Evolutionary conservation across 2,888 invertebrate genomes (phyloP), one percentile per base, ranked within the genome.

Genomic region (Carabus problematicus): DNA sequence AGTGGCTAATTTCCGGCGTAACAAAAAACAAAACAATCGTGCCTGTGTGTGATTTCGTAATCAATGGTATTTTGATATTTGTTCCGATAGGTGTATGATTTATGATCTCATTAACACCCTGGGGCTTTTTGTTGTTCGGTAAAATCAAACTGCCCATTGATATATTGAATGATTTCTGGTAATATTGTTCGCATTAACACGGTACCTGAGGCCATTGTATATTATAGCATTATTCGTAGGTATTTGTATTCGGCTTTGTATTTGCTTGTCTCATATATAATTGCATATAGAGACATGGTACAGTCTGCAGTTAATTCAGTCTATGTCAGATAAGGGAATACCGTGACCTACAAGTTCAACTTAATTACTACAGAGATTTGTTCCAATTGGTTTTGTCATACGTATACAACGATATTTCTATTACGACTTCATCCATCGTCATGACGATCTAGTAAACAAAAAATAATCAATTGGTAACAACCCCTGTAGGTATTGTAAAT

Each of bases 1-100:
- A n/a, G n/a, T n/a, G n/a, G 45, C 67, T 60, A 67, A 67, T 67
- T 67, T 67, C 67, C 67, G 67, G 41, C 60, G n/a, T n/a, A n/a
- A n/a, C n/a, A n/a, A n/a, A 49, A 67, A 60, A 63, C 60, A 67
- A 58, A 49, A 56, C 49, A 66, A 47, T 59, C 58, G 59, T 40
- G 56, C 66, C 29, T 29, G 29, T 29, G 29, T 29, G 29, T 47
- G 58, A 66, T 66, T 59, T 47, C 59, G 58, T 66, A 66, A 66
- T 66, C 66, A 59, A 18, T 16, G 40, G 47, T 49, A 29, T 49
- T 58, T 66, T 59, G 66, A 66, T 66, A 66, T 58, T 47, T 40
- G 55, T 47, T 45, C 60, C 60, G 3, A 1, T 40, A 62, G 54
- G 52, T 59, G 52, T 29, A 41, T 67, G 67, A 67, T 67, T 67